Percentiles rank a stretch among this genome's conserved stretches.
These are phyloP conservation scores for Drosophila kuntzei DNA, from an alignment of 2,888 invertebrate species.

Conservation along the genomic window DNA sequence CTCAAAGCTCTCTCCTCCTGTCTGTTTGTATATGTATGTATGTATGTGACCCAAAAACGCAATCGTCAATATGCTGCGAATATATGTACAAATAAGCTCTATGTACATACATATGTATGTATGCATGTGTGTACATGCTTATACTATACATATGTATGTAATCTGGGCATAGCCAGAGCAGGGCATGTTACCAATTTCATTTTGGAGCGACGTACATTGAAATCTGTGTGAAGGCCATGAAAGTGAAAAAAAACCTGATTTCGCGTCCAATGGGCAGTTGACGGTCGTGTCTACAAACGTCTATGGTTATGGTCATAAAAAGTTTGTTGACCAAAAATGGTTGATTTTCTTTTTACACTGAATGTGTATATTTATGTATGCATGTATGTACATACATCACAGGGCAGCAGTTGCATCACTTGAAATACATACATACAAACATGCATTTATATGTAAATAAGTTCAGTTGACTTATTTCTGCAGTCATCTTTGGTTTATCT, in stretches of 20 bases:
- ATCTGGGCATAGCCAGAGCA: conserved; percentile 68
- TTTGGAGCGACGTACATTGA: conserved; percentile 51
- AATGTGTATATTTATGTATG: neutral
- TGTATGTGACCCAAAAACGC: conserved; percentile 47
- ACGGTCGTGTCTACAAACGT: conserved; percentile 9
- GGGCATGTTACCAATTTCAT: conserved; percentile 68
- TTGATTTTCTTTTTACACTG: conserved; percentile 20
- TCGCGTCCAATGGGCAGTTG: conserved; percentile 33
- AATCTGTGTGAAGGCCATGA: conserved; percentile 81
- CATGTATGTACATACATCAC: neutral
- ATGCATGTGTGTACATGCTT: conserved; percentile 6
- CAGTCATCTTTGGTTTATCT: conserved; percentile 53
- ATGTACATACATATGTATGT: conserved; percentile 4
- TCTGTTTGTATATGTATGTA: conserved; percentile 7
- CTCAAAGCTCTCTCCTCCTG: conserved; percentile 31
- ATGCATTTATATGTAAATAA: conserved; percentile 13
- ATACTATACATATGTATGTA: conserved; percentile 32
- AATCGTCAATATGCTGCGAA: conserved; percentile 37
- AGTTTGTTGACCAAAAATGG: conserved; percentile 77
- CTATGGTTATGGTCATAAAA: conserved; percentile 59
- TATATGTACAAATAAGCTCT: conserved; percentile 15
- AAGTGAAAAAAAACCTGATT: conserved; percentile 72
- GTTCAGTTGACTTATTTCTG: conserved; percentile 29
- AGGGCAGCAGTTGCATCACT: conserved; percentile 13
- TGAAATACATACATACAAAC: conserved; percentile 4